Conservation (phyloP, 2,113 vertebrate species). For the Tragelaphus imberbis region DNA sequence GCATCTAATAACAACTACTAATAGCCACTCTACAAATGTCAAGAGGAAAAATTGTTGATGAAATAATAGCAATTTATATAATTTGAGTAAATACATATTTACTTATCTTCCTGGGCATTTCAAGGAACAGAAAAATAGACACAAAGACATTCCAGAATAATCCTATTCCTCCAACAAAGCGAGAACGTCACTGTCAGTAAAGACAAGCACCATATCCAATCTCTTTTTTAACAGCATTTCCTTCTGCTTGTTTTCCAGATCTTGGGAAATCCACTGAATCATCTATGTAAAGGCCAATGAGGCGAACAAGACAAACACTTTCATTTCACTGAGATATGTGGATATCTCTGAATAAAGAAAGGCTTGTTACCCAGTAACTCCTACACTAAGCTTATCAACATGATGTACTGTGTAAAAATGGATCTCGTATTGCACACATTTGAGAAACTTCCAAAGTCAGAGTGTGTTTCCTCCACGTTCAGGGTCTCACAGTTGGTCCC, state of each 20-base stretch:
- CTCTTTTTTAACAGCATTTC: neutral
- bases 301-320: neutral
- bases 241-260: neutral
- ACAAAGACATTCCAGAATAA: neutral
- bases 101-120: conserved; percentile 26
- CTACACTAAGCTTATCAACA: neutral
- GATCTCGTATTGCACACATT: neutral
- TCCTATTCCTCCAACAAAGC: neutral
- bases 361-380: neutral
- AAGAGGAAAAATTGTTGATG: conserved; percentile 64
- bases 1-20: conserved; percentile 35
- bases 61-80: conserved; percentile 66
- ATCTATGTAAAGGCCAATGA: neutral
- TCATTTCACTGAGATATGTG: neutral
- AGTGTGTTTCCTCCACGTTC: neutral
- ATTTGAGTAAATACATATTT: conserved; percentile 64
- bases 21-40: conserved; percentile 63
- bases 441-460: conserved; percentile 1
- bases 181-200: neutral
- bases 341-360: conserved; percentile 1
- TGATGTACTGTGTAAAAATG: neutral
- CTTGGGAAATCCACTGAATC: conserved; percentile 3
- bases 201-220: neutral
- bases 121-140: neutral
- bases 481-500: neutral